Base-by-base conservation (phyloP, 2,797 vertebrate genomes). In the Acridotheres tristis region DNA sequence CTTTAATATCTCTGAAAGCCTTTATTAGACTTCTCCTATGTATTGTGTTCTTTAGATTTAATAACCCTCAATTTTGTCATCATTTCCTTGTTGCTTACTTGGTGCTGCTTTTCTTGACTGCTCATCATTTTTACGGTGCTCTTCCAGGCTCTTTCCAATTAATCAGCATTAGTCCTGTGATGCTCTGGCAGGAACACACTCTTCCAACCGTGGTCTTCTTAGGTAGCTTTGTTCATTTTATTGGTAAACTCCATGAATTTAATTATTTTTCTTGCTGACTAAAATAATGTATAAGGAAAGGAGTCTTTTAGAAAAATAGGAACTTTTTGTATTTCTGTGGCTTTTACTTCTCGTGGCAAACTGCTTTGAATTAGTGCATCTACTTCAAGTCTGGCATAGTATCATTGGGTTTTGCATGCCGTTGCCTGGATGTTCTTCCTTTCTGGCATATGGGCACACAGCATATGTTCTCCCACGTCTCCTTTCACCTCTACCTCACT, bases 1-100 rank as follows among this genome's bases (percentile, higher is more conserved):
- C 43, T 88, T 86, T 88, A 91, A 90, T 94, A 72, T 86, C 68
- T 91, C 79, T 86, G 62, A 88, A 95, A 94, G 50, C 54, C 27
- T 84, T 90, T 86, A 75, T 94, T 93, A 75, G 66, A 61, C 58
- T 92, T 86, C 54, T 80, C 16, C 57, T 48, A 4, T 68, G 34
- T 72, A 68, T 91, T 78, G 47, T 1, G 5, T 81, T 94, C 83
- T 84, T 83, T 58, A 43, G 54, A 80, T 94, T 95, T 95, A 92
- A 88, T 91, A 94, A 85, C 79, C 79, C 20, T 88, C 65, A 85
- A 54, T 82, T 88, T 92, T 9, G 5, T 43, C 30, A 68, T 89
- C 65, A 53, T 80, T 88, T 74, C 62, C 45, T 68, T 83, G 72
- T 65, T 81, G 30, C 61, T 94, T 22, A 61, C 65, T 80, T 81